A percentile compares a stretch with the other conserved stretches of the same genome.
Evolutionary conservation across 2,113 vertebrate species (phyloP).

Genomic region (Entelurus aequoreus): DNA sequence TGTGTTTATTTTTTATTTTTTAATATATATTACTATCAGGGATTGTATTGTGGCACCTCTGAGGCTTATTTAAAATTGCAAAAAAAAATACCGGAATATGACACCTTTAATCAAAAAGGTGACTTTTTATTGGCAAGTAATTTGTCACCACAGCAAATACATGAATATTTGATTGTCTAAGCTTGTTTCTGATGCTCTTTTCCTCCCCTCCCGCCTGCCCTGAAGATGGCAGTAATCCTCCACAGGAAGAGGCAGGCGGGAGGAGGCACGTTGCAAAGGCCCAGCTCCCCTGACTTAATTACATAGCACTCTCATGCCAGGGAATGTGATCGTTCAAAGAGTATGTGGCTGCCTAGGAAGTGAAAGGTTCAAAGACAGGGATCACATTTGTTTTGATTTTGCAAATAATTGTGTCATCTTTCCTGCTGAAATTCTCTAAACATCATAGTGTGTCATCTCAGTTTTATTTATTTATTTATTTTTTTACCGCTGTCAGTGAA

Average conservation of each 20-base stretch:
- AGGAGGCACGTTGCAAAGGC: constrained; percentile 55
- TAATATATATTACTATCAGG: no score
- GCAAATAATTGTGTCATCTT: constrained; percentile 46
- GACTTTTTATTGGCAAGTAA: not conserved
- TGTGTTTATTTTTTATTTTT: no score
- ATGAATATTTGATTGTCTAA: constrained; percentile 2
- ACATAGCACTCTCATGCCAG: constrained; percentile 64
- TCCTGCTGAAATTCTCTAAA: constrained; percentile 37
- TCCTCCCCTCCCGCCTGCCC: constrained; percentile 12
- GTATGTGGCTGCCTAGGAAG: constrained; percentile 43
- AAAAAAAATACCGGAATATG: no score
- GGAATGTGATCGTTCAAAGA: constrained; percentile 70
- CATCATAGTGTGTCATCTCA: constrained; percentile 19
- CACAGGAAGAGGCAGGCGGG: constrained; percentile 28
- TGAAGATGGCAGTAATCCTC: constrained; percentile 71
- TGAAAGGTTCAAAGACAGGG: constrained; percentile 5
- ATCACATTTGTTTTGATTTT: constrained; percentile 31
- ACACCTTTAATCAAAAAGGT: not conserved
- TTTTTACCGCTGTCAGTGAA: not conserved
- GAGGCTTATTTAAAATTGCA: no score
- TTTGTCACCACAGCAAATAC: constrained; percentile 11
- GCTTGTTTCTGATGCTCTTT: constrained; percentile 1
- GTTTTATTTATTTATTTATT: not conserved
- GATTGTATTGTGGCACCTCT: not conserved
- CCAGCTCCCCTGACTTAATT: constrained; percentile 62